Evolutionary conservation across 2,888 invertebrate genomes (phyloP), one percentile per base, ranked within the genome.

Genomic region (Drosophila incognita): DNA sequence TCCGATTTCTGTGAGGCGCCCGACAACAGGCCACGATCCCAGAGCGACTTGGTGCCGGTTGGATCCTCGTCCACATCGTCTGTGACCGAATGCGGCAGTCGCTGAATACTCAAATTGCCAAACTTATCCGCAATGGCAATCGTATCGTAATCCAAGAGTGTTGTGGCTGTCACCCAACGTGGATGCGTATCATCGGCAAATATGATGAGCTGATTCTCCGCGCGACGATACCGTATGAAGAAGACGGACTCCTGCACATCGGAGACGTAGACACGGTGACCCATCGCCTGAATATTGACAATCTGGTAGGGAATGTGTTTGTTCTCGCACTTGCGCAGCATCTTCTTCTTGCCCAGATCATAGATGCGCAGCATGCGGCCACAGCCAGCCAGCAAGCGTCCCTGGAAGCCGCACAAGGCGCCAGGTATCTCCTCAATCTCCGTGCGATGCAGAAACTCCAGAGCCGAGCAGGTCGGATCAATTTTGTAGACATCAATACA

Each of bases 51-150:
- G 91, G 98, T 99, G 52, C 99, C 99, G 0, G 99, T 99, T 0
- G 99, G 99, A 94, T 99, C 99, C 93, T 99, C 99, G 92, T 99
- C 99, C 0, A 99, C 98, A 92, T 99, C 99, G 93, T 99, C 99
- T 33, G 97, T 97, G 2, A 98, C 97, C 68, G 98, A 97, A 62
- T 96, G 95, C 0, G 99, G 98, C 64, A 99, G 93, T 52, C 99
- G 95, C 89, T 99, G 96, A 66, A 99, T 96, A 67, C 97, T 95
- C 80, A 99, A 95, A 92, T 99, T 99, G 38, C 99, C 99, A 94
- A 99, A 99, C 93, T 99, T 99, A 93, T 99, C 99, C 10, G 98
- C 97, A 70, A 97, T 96, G 0, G 99, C 99, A 21, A 99, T 96
- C 0, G 99, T 99, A 91, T 98, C 98, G 90, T 99, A 99, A 94